A percentile compares a stretch with the other conserved stretches of the same genome.
phyloP scores from a whole-genome alignment of 2,797 vertebrate species.

The Eulemur coronatus region DNA sequence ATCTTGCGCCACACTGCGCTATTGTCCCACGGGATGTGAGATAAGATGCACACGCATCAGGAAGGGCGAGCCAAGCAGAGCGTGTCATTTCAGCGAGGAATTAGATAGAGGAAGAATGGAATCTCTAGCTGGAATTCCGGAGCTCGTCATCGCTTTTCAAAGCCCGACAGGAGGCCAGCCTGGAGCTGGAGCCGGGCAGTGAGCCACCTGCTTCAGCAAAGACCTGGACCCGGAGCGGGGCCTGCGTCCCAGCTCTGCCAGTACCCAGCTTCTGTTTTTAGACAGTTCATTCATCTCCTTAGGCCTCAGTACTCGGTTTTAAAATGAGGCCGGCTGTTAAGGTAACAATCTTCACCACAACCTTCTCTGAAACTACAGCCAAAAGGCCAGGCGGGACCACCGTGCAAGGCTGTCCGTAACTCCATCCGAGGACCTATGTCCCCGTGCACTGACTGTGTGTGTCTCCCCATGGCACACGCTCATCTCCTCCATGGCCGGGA shows the following conservation, averaged over 20 bases:
- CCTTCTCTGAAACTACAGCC: background rate
- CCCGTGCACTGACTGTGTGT: background rate
- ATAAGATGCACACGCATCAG: slow-evolving; percentile 49
- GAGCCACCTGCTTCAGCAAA: accelerated
- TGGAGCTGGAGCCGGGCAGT: background rate
- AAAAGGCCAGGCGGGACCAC: background rate
- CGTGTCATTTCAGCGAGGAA: background rate
- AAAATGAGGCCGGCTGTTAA: background rate
- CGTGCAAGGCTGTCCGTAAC: accelerated
- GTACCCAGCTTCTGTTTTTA: background rate
- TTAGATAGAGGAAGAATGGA: background rate
- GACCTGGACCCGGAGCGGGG: accelerated
- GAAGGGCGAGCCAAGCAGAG: slow-evolving; percentile 60
- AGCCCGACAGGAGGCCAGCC: background rate
- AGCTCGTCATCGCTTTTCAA: background rate
- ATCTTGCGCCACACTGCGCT: slow-evolving; percentile 21
- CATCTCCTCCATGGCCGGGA: background rate
- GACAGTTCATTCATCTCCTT: background rate
- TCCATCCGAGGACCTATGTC: no score
- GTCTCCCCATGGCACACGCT: accelerated
- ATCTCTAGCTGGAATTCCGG: background rate
- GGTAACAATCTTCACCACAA: background rate
- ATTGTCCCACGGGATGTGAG: slow-evolving; percentile 65
- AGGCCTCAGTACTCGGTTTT: background rate
- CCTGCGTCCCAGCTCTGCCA: accelerated